phyloP scores from a whole-genome alignment of 2,797 vertebrate species.

The Okamejei kenojei region DNA sequence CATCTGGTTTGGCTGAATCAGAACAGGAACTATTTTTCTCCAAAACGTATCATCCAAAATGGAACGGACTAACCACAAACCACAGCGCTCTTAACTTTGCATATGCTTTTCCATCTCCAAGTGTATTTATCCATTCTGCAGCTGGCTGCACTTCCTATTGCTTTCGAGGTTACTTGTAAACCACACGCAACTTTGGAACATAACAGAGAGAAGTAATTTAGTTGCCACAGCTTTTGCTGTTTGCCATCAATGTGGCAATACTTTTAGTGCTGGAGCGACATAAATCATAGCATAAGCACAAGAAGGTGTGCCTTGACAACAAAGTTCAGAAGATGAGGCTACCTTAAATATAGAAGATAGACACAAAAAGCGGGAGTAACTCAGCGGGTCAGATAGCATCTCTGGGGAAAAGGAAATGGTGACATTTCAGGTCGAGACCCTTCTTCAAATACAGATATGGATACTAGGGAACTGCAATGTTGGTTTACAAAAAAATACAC shows the following conservation, averaged over 20 bases:
- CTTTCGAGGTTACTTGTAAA: neutral
- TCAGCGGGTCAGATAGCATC: too few relatives aligned
- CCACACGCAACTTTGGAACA: neutral
- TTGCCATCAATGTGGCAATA: neutral
- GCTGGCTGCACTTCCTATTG: neutral
- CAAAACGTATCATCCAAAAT: constrained; percentile 6
- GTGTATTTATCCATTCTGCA: neutral
- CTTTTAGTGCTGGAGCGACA: neutral
- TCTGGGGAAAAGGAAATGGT: too few relatives aligned
- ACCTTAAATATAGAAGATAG: too few relatives aligned
- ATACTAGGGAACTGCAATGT: too few relatives aligned
- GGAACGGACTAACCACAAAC: constrained; percentile 15
- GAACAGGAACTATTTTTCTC: neutral
- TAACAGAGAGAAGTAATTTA: neutral
- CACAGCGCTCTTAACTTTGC: constrained; percentile 26
- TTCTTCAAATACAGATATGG: too few relatives aligned
- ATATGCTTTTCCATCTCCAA: constrained; percentile 10
- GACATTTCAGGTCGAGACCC: too few relatives aligned
- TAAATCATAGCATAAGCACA: neutral
- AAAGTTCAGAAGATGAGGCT: neutral
- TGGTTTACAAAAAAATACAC: too few relatives aligned
- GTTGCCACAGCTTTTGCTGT: neutral
- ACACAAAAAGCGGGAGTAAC: too few relatives aligned
- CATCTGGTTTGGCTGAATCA: constrained; percentile 14
- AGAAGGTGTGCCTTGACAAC: neutral